Base-by-base conservation (phyloP, 2,113 vertebrate species). In the Lepidothrix coronata region DNA sequence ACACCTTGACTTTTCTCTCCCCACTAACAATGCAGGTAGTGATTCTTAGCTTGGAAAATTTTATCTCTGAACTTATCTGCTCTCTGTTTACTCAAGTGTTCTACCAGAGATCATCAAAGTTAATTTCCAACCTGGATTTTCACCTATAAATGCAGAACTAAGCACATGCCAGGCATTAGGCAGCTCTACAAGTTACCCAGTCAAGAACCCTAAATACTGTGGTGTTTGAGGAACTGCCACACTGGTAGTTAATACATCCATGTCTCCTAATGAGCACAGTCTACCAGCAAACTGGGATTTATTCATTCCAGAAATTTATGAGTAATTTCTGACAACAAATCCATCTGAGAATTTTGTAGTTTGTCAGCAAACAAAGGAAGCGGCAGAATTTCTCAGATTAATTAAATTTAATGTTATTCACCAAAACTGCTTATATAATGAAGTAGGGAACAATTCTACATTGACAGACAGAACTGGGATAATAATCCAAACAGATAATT, bases 281-380 rank as follows among this genome's bases (percentile, higher is more conserved):
- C 39, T 31, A 35, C 9, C 30, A 90, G 23, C 39, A 86, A 84
- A 8, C 9, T 4, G 6, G 33, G 62, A 66, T 17, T 82, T 58
- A 46, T 54, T 88, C 58, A 68, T 54, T 79, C 41, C 63, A 76
- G 30, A 66, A 41, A n/a, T 73, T 39, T 30, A 85, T 73, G 7
- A 88, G 82, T 88, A 75, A 95, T 61, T 91, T 59, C 73, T 55
- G 66, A 62, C 27, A 78, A 82, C 54, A 96, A 95, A 91, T 21
- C n/a, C 66, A 39, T 76, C 49, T 41, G 37, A 91, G 87, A 59
- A 39, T 51, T 51, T 39, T 33, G 12, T 30, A 51, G 33, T 44
- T 88, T 91, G 14, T 67, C 89, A 89, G 67, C 58, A 88, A 92
- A 70, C 41, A 93, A 80, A 93, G 33, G 44, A 80, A 81, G 33